Conservation (phyloP, 2,888 invertebrate genomes). For the Trichogramma dendrolimi region DNA sequence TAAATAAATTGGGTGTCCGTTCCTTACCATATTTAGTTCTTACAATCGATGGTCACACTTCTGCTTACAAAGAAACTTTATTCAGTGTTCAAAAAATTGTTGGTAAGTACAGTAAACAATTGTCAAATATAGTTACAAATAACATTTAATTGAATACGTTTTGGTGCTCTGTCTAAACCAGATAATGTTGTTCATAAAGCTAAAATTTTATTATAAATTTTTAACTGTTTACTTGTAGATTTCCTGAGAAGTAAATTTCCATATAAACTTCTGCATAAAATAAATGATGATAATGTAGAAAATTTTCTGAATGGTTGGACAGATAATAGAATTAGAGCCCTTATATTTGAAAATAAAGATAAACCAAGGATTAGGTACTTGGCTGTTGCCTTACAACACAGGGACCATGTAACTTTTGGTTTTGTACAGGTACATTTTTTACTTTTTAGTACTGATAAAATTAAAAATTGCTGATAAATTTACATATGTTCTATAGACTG, state of each 20-base stretch:
- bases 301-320: constrained; percentile 82
- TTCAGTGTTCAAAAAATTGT: constrained; percentile 76
- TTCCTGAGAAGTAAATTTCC: constrained; percentile 87
- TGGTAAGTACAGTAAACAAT: constrained; percentile 55
- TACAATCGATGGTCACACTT: constrained; percentile 77
- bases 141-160: neutral
- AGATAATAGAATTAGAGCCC: constrained; percentile 85
- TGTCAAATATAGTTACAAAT: neutral
- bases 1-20: constrained; percentile 74
- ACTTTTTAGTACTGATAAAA: neutral
- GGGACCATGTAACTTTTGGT: constrained; percentile 84
- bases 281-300: constrained; percentile 72
- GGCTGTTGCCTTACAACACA: constrained; percentile 80
- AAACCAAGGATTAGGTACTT: constrained; percentile 80
- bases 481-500: constrained; percentile 57
- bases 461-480: constrained; percentile 12
- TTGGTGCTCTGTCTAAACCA: neutral
- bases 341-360: constrained; percentile 78
- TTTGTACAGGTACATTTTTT: constrained; percentile 53
- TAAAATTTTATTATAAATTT: constrained; percentile 24
- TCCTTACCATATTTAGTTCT: constrained; percentile 78
- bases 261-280: constrained; percentile 66
- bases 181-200: constrained; percentile 6
- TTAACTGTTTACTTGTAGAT: constrained; percentile 53
- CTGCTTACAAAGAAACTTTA: constrained; percentile 78